phyloP scores from a whole-genome alignment of 2,797 vertebrate genomes.

The Poeciliopsis gracilis region DNA sequence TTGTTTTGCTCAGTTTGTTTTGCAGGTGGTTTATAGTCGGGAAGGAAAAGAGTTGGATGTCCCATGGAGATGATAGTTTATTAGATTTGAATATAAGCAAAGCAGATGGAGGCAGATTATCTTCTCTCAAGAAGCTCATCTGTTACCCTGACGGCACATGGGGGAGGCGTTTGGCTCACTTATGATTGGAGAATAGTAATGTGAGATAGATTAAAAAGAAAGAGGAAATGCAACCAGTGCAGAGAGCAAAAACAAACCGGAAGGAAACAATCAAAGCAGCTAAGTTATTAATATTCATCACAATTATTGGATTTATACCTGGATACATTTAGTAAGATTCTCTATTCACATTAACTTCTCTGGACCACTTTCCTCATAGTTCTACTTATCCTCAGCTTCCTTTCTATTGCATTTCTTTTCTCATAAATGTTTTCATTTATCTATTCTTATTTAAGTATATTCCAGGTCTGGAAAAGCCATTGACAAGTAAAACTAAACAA shows the following conservation, averaged over 20 bases:
- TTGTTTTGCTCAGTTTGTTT: background rate
- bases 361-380: background rate
- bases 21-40: background rate
- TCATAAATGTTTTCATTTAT: background rate
- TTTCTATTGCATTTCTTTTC: background rate
- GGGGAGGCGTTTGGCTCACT: conserved; percentile 18
- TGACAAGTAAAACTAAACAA: background rate
- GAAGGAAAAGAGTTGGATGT: background rate
- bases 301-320: background rate
- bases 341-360: background rate
- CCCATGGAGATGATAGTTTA: conserved; percentile 19
- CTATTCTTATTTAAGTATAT: background rate
- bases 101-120: conserved; percentile 30
- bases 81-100: conserved; percentile 39
- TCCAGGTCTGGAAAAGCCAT: background rate
- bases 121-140: conserved; percentile 21
- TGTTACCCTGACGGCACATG: conserved; percentile 6
- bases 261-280: background rate
- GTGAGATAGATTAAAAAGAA: conserved; percentile 8
- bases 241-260: background rate
- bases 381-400: background rate
- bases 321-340: background rate
- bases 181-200: background rate
- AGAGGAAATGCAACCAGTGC: conserved; percentile 19
- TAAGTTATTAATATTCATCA: background rate